Conservation (phyloP, 2,888 invertebrate species). For the Thereva unica region DNA sequence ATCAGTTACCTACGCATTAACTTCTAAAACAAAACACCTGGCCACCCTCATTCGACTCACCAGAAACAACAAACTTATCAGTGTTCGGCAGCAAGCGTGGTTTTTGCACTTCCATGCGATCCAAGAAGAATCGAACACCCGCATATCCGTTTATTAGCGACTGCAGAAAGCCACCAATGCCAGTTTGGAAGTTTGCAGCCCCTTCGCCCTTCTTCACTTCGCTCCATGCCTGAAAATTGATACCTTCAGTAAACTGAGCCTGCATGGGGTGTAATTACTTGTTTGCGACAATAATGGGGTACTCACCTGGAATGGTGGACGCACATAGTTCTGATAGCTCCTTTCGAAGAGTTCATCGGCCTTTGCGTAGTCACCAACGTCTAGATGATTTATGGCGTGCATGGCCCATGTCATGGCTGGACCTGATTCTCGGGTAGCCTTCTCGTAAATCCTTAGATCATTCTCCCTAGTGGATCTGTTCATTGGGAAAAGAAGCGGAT, state of each 20-base stretch:
- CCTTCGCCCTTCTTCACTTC: constrained; percentile 62
- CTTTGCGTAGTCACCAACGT: constrained; percentile 54
- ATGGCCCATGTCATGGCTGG: constrained; percentile 71
- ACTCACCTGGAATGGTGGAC: constrained; percentile 64
- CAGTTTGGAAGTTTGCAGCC: constrained; percentile 65
- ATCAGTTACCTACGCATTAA: background rate
- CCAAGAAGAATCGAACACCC: constrained; percentile 61
- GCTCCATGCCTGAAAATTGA: constrained; percentile 61
- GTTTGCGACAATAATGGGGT: too few species aligned
- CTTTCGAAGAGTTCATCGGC: constrained; percentile 61
- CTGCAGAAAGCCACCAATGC: constrained; percentile 67
- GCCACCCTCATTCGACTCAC: constrained; percentile 47
- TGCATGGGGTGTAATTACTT: too few species aligned
- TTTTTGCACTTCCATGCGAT: constrained; percentile 57
- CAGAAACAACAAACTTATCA: constrained; percentile 58
- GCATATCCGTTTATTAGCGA: constrained; percentile 64
- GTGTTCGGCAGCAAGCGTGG: constrained; percentile 59
- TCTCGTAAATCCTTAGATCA: constrained; percentile 63
- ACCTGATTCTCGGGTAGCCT: constrained; percentile 61
- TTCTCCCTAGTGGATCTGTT: constrained; percentile 59
- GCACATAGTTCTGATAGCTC: constrained; percentile 62
- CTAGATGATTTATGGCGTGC: constrained; percentile 64
- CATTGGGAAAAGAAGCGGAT: constrained; percentile 63
- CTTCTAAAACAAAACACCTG: background rate
- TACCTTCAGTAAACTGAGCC: background rate